Base-by-base conservation (phyloP, 2,888 invertebrate species). In the Phytoseiulus persimilis region DNA sequence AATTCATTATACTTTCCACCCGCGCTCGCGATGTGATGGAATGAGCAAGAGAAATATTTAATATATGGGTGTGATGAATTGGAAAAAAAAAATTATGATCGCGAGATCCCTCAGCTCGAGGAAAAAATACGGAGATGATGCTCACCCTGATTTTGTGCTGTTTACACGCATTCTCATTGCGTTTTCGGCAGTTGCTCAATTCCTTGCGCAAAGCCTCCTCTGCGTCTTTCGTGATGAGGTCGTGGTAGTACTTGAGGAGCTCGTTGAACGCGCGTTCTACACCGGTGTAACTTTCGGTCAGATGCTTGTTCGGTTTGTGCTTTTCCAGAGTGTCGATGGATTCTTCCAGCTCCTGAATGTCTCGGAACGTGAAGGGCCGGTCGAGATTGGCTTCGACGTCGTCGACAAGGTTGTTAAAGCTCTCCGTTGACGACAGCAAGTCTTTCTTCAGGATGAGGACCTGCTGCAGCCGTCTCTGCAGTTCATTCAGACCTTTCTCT, bases 241-340 rank as follows among this genome's bases (percentile, higher is more conserved):
- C 87, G 33, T 87, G 87, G 18, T 87, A 87, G 87, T 87, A 87
- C 31, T 87, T 87, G 87, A 87, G 87, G 31, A 87, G 87, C 87
- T 87, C 87, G 87, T 31, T 87, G 45, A 87, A 87, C 14, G 39
- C 45, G 32, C 87, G 87, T 87, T 87, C 87, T 6, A 87, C 39
- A 28, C 39, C 32, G 32, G 32, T n/a, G 32, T 87, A 87, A 0
- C 33, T 45, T 87, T 87, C 87, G 32, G 87, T 32, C 5, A 87
- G 39, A 31, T 87, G 87, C 87, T 87, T 87, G 45, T 87, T 87
- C 18, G 87, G 87, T 87, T 87, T 87, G 32, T 87, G 87, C 32
- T 87, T 87, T 45, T 87, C 87, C 39, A 87, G 39, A 87, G 32
- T 32, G 28, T 87, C 87, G 39, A 87, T 87, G 0, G 45, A 0